phyloP scores from a whole-genome alignment of 2,888 invertebrate species.

The Drosophila leonis region DNA sequence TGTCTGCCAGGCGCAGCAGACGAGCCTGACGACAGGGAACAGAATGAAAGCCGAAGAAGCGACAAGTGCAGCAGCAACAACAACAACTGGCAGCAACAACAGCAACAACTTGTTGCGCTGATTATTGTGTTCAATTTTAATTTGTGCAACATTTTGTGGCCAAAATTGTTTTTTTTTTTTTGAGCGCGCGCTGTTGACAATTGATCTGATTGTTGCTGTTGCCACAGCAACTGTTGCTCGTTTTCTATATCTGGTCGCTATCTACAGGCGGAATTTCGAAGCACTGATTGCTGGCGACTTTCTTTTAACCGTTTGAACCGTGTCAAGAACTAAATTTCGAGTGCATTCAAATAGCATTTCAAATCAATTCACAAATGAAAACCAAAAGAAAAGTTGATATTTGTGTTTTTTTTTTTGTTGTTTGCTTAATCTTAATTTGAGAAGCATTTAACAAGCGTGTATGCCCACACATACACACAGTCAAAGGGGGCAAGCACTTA shows the following conservation, averaged over 20 bases:
- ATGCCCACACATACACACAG: slow-evolving; percentile 17
- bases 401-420: no score
- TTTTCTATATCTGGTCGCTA: slow-evolving; percentile 10
- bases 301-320: slow-evolving; percentile 72
- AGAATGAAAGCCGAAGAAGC: slow-evolving; percentile 15
- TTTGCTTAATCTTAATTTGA: background rate
- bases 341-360: slow-evolving; percentile 30
- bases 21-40: slow-evolving; percentile 25
- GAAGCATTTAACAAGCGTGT: slow-evolving; percentile 16
- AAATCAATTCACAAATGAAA: slow-evolving; percentile 1
- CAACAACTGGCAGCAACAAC: slow-evolving; percentile 36
- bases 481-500: slow-evolving; percentile 4
- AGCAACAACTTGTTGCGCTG: slow-evolving; percentile 66
- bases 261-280: slow-evolving; percentile 13
- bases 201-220: slow-evolving; percentile 42
- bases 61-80: slow-evolving; percentile 24
- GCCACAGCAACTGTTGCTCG: slow-evolving; percentile 11
- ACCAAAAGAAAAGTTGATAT: background rate
- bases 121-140: slow-evolving; percentile 79
- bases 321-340: slow-evolving; percentile 63
- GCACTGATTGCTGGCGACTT: slow-evolving; percentile 58
- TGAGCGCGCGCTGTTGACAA: slow-evolving; percentile 39
- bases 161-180: slow-evolving; percentile 36
- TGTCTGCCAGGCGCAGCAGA: slow-evolving; percentile 8
- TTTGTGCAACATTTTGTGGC: slow-evolving; percentile 76